Evolutionary conservation across 2,888 invertebrate species (phyloP), one percentile per base, ranked within the genome.

Genomic region (Scaptomyza flava): DNA sequence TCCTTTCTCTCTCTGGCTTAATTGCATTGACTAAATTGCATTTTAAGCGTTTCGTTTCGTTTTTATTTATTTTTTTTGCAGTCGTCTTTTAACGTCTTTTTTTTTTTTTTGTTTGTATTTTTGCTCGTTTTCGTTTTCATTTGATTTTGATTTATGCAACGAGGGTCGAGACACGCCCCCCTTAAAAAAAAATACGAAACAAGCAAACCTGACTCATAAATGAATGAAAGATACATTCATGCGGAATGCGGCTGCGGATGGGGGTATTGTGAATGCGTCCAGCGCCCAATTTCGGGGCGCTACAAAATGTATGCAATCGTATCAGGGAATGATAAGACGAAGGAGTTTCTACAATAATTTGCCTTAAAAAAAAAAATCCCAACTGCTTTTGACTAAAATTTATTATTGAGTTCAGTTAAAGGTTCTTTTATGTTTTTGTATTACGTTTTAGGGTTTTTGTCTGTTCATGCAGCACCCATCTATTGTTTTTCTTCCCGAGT

Each of bases 1-100:
- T n/a, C 30, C 7, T 31, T 8, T 45, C 33, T n/a, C 34, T n/a
- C 43, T 31, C 56, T 36, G 17, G 33, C 65, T 81, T 81, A 81
- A 84, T 84, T 81, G 81, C 81, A 81, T 68, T 68, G 81, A 74
- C 77, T 79, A 84, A 81, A 84, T 84, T 81, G 84, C 84, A 84
- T 81, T 81, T 81, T 69, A 77, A 77, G 77, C 79, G 79, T 64
- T 70, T 17, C 17, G 17, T 17, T 51, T 2, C 38, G 50, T 64
- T 70, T 61, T 42, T 27, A 45, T 36, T 56, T 38, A 42, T 12
- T 38, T 27, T 43, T 45, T 17, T 17, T 17, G 17, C 17, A 17
- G 17, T 17, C 17, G 17, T 51, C 38, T 57, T 30, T 58, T 42
- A 31, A 42, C 23, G 42, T 60, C 41, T 36, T 38, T 17, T 42